Percentiles rank a stretch among this genome's conserved stretches.
phyloP scores from a whole-genome alignment of 37 sponge, comb jelly and placozoan genomes.

The Oopsacas minuta region DNA sequence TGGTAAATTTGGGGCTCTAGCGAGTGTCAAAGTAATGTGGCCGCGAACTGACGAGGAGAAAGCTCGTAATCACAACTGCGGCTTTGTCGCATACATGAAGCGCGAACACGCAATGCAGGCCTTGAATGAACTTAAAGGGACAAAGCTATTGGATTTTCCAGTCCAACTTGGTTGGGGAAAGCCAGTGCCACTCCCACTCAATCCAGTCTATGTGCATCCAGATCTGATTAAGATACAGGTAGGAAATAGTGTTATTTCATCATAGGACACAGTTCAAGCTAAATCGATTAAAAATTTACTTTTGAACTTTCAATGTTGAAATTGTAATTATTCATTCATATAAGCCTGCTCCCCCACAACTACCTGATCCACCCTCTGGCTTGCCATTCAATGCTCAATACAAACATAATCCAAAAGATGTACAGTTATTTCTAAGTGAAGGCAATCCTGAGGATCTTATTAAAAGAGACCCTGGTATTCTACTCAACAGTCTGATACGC shows the following conservation, averaged over 20 bases:
- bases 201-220: constrained; percentile 77
- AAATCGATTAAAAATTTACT: too few relatives aligned
- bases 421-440: constrained; percentile 17
- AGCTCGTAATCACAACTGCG: constrained; percentile 79
- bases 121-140: constrained; percentile 58
- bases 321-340: background rate
- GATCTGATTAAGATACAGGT: constrained; percentile 26
- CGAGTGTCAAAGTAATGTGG: constrained; percentile 99
- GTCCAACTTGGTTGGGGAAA: constrained; percentile 96
- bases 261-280: too few relatives aligned
- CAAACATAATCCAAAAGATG: background rate
- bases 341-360: background rate
- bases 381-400: constrained; percentile 88
- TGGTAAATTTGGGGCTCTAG: constrained; percentile 92
- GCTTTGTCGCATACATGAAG: constrained; percentile 98
- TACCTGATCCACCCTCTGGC: constrained; percentile 23
- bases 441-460: background rate
- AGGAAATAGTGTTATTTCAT: too few relatives aligned
- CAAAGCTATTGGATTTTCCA: constrained; percentile 85
- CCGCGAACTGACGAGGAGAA: constrained; percentile 95
- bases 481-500: constrained; percentile 50
- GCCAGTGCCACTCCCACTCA: constrained; percentile 84
- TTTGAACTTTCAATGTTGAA: background rate
- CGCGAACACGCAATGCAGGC: constrained; percentile 73
- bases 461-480: background rate